A percentile compares a stretch with the other conserved stretches of the same genome.
These are phyloP conservation scores for Pelecanus crispus DNA, from an alignment of 2,113 vertebrate species.

Conservation along the genomic window DNA sequence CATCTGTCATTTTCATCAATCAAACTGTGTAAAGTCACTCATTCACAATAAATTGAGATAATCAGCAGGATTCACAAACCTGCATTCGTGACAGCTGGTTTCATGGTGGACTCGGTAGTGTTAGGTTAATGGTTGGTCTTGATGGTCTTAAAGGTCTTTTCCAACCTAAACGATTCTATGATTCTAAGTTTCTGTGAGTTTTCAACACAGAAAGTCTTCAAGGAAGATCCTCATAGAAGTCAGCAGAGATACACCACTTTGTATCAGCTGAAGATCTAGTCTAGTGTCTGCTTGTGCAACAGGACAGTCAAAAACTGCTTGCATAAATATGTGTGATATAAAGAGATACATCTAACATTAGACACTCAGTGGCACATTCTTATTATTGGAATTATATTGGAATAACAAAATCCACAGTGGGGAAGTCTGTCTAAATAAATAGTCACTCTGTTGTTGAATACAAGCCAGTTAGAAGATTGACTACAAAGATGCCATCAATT, in stretches of 20 bases:
- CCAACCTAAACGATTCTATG: too few species aligned
- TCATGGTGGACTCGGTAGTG: too few species aligned
- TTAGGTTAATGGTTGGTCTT: too few species aligned
- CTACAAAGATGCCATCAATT: constrained; percentile 36
- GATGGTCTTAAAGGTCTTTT: too few species aligned
- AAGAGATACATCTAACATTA: not conserved
- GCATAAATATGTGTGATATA: not conserved
- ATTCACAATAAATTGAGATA: too few species aligned
- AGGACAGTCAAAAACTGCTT: not conserved
- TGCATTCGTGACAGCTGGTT: too few species aligned
- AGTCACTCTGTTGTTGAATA: not conserved
- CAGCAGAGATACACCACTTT: not conserved
- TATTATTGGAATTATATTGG: not conserved
- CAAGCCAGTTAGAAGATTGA: constrained; percentile 39
- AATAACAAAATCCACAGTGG: not conserved
- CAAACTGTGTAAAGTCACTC: too few species aligned
- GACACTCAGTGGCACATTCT: not conserved
- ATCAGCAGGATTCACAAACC: too few species aligned
- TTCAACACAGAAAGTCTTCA: not conserved
- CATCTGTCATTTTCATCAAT: too few species aligned
- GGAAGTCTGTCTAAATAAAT: constrained; percentile 55
- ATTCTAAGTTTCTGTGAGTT: not conserved
- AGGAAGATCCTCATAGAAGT: not conserved
- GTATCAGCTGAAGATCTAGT: not conserved
- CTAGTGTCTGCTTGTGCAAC: not conserved